Evolutionary conservation across 2,888 invertebrate species (phyloP).

Genomic region (Drosophila hamatofila): DNA sequence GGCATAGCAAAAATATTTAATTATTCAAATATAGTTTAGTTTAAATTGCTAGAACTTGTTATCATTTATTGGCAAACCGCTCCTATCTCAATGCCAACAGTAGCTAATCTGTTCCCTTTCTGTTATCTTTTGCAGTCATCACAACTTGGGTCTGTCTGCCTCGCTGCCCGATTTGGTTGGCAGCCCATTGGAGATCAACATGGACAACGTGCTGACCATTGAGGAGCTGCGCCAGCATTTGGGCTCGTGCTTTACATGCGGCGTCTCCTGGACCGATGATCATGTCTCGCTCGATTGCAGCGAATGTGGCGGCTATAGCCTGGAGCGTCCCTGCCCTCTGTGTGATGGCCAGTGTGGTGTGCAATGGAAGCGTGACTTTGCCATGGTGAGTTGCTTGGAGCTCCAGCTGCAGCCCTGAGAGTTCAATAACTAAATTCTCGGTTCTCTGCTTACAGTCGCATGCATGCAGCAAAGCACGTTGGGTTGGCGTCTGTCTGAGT

Average conservation of each 20-base stretch:
- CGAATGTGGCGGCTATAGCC: conserved; percentile 92
- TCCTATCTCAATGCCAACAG: neutral
- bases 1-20: neutral
- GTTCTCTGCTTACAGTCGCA: conserved; percentile 87
- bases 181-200: conserved; percentile 83
- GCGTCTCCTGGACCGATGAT: conserved; percentile 92
- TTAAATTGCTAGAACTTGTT: neutral
- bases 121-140: conserved; percentile 78
- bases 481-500: conserved; percentile 89
- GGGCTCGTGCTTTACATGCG: conserved; percentile 92
- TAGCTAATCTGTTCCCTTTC: conserved; percentile 24
- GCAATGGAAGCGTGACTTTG: conserved; percentile 91
- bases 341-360: conserved; percentile 91
- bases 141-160: conserved; percentile 84
- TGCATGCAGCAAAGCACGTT: conserved; percentile 89
- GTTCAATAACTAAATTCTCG: conserved; percentile 8
- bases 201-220: conserved; percentile 88
- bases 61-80: neutral
- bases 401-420: neutral
- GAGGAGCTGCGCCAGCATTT: conserved; percentile 90
- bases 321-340: conserved; percentile 90
- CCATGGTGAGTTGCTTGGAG: conserved; percentile 88
- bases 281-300: conserved; percentile 91
- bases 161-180: conserved; percentile 85
- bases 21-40: neutral